Percentiles rank a stretch among this genome's conserved stretches.
Evolutionary conservation across 2,888 invertebrate species (phyloP).

Genomic region (Pantelozetes paolii): DNA sequence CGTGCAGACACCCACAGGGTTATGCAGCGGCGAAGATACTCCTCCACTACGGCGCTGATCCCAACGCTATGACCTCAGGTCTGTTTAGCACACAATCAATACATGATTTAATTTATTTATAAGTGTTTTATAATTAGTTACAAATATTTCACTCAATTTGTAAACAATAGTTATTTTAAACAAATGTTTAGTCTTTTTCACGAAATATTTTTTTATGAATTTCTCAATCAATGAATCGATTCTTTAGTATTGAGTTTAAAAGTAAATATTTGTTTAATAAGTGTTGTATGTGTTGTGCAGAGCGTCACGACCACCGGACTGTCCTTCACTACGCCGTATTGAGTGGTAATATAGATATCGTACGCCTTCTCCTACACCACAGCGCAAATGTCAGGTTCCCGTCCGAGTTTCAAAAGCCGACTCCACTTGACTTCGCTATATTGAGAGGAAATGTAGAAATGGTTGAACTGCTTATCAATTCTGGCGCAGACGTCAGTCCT

Average conservation of each 20-base stretch:
- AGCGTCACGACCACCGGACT: constrained; percentile 59
- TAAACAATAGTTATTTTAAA: no score
- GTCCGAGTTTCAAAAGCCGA: constrained; percentile 62
- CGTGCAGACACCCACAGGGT: constrained; percentile 71
- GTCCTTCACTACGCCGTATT: constrained; percentile 83
- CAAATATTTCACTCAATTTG: not conserved
- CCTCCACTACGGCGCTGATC: constrained; percentile 74
- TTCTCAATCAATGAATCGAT: no score
- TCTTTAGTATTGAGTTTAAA: no score
- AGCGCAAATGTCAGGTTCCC: constrained; percentile 66
- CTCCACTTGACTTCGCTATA: constrained; percentile 78
- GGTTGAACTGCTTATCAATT: constrained; percentile 56
- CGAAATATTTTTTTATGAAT: not conserved
- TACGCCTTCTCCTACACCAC: constrained; percentile 72
- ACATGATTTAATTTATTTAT: not conserved
- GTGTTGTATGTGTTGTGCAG: not conserved
- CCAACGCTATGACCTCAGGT: constrained; percentile 79
- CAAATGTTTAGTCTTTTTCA: not conserved
- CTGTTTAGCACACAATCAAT: constrained; percentile 62
- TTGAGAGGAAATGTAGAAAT: constrained; percentile 69
- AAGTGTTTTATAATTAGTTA: not conserved
- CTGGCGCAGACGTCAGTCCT: constrained; percentile 64
- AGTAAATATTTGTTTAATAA: no score
- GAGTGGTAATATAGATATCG: constrained; percentile 66
- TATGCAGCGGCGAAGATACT: constrained; percentile 70